These are phyloP conservation scores for Dendrocincla tyrannina DNA, from an alignment of 2,797 vertebrate genomes.

Conservation along the genomic window DNA sequence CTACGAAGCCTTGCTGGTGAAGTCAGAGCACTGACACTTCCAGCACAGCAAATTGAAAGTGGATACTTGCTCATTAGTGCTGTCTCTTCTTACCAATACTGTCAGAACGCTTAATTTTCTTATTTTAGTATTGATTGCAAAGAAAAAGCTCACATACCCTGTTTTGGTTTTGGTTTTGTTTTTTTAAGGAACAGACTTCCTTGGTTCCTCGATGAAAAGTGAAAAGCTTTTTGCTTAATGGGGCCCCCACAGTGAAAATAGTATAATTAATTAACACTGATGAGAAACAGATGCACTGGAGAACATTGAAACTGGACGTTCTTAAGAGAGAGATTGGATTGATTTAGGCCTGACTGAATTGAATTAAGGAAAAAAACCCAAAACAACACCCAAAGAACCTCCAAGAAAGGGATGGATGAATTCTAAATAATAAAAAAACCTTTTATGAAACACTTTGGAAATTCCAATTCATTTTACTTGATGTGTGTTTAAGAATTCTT, in stretches of 20 bases:
- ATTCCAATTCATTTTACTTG: neutral
- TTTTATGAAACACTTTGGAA: neutral
- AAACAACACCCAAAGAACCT: neutral
- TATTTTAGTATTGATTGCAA: neutral
- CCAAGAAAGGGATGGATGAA: neutral
- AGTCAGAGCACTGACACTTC: neutral
- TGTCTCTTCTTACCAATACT: neutral
- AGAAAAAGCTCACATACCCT: neutral
- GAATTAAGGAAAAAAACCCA: neutral
- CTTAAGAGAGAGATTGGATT: slow-evolving; percentile 14
- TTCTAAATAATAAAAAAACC: neutral
- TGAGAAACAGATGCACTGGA: slow-evolving; percentile 35
- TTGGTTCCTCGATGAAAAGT: slow-evolving; percentile 14
- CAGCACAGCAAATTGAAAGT: neutral
- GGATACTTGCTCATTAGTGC: neutral
- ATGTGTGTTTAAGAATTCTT: neutral
- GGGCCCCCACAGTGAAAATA: slow-evolving; percentile 14
- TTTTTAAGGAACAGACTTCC: neutral
- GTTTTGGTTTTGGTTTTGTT: neutral
- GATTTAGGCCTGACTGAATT: neutral
- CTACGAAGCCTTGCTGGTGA: neutral
- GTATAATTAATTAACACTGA: slow-evolving; percentile 37
- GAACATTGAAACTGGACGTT: neutral
- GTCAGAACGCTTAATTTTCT: neutral
- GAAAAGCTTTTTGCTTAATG: slow-evolving; percentile 44